Base-by-base conservation (phyloP, 37 sponge, comb jelly and placozoan genomes). In the Chondrilla cf. caribensis region DNA sequence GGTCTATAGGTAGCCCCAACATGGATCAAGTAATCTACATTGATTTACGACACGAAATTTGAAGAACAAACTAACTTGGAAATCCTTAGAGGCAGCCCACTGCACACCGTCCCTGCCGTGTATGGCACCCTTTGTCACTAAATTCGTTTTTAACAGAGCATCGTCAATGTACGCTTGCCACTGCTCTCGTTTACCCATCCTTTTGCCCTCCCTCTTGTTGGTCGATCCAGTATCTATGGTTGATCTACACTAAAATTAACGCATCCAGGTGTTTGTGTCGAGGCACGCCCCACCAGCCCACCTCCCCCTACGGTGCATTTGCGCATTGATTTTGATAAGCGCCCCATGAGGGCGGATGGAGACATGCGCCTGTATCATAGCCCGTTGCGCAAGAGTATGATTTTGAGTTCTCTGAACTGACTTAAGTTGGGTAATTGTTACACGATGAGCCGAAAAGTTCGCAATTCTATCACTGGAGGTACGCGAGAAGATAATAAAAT, bases 81-180 rank as follows among this genome's bases (percentile, higher is more conserved):
- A 81, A 60, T 70, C 73, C 7, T 60, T 66, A 0, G 90, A 90
- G 1, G 86, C 36, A 37, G 91, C 94, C 90, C 90, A 90, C 54
- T 62, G 41, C 11, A 44, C 62, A 24, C 94, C 94, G 42, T 93
- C 94, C 38, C 87, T 54, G 0, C 90, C 91, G 58, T 85, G 81
- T 42, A 93, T 93, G n/a, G 90, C 94, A 17, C 88, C 94, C 58
- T 86, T 68, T 0, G 82, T 83, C 39, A 93, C 94, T 41, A 89
- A 85, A n/a, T 87, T 88, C 3, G 94, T 90, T 33, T 58, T 60
- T 14, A 93, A 17, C 25, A 93, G 59, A 40, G 83, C 85, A n/a
- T 89, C 86, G 26, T 93, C 94, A 0, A 93, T 77, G 82, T 90
- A 87, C 33, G 80, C 54, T 39, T 93, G 90, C 94, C 94, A 93